Base-by-base conservation (phyloP, 2,113 vertebrate genomes). In the Apteryx owenii region DNA sequence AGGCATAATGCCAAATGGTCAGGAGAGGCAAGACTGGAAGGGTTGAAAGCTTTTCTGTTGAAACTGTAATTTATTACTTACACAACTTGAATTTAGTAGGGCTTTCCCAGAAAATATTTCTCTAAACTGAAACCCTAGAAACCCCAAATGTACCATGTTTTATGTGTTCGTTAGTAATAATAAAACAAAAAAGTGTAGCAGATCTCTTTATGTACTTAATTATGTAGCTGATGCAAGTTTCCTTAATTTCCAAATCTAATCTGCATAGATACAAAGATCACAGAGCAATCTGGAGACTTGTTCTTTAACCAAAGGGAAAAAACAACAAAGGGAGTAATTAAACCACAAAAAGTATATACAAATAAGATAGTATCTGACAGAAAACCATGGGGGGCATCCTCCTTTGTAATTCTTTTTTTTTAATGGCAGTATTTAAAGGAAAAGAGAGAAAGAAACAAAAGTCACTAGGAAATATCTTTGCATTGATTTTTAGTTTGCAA, bases 301-400 rank as follows among this genome's bases (percentile, higher is more conserved):
- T 93, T 93, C 81, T 95, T 95, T 89, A 97, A 88, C 76, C 26
- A 75, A 77, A 51, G 42, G 66, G 9, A 29, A 89, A 95, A 82
- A 40, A 50, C 91, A 96, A 96, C 92, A 93, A 94, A 97, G 89
- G 96, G 95, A 97, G 95, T 94, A 98, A 98, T 98, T 98, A 98
- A 98, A 95, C 20, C 53, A 94, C 94, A 95, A 92, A 97, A 97
- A 97, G 73, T 97, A 95, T 97, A 97, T 85, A 97, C 96, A 97
- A 97, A 97, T 98, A 97, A 97, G 97, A 98, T 78, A 97, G 89
- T 86, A 95, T 97, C 96, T 98, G 96, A 98, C 95, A 98, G 96
- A 97, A 98, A 97, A 80, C 97, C 72, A 54, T 65, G 58, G 97
- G 98, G 95, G 87, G 92, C 50, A 89, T 94, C 83, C 97, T 94